Conservation (phyloP, 2,797 vertebrate species). For the Glyptemys insculpta region DNA sequence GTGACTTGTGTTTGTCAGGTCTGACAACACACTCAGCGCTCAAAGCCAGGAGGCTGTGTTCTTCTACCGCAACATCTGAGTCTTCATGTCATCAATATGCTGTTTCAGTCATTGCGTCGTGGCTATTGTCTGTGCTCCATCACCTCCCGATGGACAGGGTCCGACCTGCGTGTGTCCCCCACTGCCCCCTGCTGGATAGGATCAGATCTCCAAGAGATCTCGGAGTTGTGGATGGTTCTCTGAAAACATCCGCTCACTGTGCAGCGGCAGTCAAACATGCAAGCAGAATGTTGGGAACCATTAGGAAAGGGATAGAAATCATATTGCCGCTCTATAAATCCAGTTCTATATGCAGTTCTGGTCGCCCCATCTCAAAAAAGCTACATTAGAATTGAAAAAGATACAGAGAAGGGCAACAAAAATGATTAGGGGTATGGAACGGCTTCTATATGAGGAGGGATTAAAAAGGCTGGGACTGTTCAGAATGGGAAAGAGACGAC, state of each 20-base stretch:
- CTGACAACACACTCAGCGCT: neutral
- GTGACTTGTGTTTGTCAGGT: neutral
- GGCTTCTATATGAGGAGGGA: too few species aligned
- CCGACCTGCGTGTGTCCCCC: accelerated
- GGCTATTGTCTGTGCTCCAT: neutral
- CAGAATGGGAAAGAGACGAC: too few species aligned
- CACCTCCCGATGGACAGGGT: neutral
- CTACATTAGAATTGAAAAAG: neutral
- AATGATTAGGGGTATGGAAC: neutral
- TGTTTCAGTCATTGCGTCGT: neutral
- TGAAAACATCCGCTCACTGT: neutral
- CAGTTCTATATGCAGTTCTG: neutral
- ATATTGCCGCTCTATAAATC: neutral
- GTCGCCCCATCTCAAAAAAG: neutral
- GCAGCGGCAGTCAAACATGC: neutral
- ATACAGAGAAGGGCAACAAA: neutral
- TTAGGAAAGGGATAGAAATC: neutral
- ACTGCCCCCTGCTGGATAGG: neutral
- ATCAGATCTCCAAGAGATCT: neutral
- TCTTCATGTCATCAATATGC: neutral
- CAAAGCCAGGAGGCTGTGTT: neutral
- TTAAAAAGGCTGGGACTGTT: too few species aligned
- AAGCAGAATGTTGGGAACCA: neutral
- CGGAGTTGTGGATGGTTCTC: neutral
- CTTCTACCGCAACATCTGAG: neutral